Conservation (phyloP, 2,113 vertebrate genomes). For the Paramormyrops kingsleyae region DNA sequence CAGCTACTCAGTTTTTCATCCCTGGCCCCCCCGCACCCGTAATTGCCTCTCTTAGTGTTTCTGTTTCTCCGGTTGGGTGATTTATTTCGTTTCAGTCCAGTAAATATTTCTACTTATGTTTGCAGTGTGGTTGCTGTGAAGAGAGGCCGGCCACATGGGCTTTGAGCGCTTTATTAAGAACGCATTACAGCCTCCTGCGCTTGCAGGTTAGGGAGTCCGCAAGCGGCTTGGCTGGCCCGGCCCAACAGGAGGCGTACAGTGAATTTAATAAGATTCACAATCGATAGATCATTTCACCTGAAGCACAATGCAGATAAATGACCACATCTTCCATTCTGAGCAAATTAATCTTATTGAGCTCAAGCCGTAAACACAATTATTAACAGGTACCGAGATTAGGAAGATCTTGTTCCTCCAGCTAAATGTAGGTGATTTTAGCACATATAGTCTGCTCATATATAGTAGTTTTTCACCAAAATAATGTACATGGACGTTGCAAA, state of each 20-base stretch:
- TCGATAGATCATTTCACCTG: conserved; percentile 40
- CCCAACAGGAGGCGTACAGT: not conserved
- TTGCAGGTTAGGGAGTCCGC: conserved; percentile 26
- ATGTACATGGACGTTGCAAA: not conserved
- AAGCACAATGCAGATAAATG: conserved; percentile 32
- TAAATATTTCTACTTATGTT: conserved; percentile 17
- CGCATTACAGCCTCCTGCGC: conserved; percentile 13
- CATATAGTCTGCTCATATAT: not conserved
- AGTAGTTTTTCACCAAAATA: not conserved
- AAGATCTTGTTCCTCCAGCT: conserved; percentile 23
- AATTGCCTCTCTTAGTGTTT: not conserved
- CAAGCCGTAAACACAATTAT: conserved; percentile 19
- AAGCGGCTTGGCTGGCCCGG: conserved; percentile 33
- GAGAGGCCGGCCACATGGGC: not conserved
- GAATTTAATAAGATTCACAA: conserved; percentile 35
- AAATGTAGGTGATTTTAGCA: conserved; percentile 4
- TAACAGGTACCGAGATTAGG: not conserved
- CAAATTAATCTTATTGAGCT: conserved; percentile 26
- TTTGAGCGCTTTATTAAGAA: conserved; percentile 26
- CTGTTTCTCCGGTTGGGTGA: not conserved
- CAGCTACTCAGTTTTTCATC: not conserved
- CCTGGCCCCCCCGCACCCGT: not conserved
- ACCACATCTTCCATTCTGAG: conserved; percentile 21
- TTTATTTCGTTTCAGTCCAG: conserved; percentile 15
- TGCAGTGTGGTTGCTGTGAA: not conserved